Percentiles rank a stretch among this genome's conserved stretches.
Evolutionary conservation across 2,797 vertebrate genomes (phyloP).

Genomic region (Orestias chungarensis): DNA sequence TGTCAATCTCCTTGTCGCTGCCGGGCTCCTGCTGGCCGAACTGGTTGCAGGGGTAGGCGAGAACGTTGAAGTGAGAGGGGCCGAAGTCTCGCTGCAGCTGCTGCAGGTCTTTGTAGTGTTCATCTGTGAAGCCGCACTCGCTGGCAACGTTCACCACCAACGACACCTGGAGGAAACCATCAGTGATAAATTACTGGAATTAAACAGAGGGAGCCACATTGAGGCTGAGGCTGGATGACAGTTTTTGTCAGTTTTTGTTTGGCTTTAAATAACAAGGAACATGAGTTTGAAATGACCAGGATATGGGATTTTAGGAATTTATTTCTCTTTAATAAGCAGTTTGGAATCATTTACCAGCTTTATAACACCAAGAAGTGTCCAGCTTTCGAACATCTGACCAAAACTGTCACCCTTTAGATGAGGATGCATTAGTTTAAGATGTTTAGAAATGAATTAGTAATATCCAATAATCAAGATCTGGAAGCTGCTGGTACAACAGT

Average conservation of each 20-base stretch:
- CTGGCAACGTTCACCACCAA: constrained; percentile 96
- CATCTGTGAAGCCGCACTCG: constrained; percentile 93
- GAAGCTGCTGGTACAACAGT: no score
- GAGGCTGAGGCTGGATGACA: neutral
- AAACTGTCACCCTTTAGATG: no score
- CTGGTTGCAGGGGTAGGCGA: constrained; percentile 97
- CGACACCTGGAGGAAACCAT: constrained; percentile 85
- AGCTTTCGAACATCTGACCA: no score
- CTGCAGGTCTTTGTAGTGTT: constrained; percentile 91
- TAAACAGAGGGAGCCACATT: neutral
- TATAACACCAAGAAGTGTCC: no score
- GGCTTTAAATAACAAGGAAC: neutral
- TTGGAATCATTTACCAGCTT: no score
- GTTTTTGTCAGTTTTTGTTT: neutral
- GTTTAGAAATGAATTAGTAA: no score
- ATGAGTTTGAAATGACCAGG: neutral
- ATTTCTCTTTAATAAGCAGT: neutral
- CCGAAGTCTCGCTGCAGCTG: constrained; percentile 92
- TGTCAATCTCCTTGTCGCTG: constrained; percentile 93
- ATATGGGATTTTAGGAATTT: no score
- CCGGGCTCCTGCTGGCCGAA: constrained; percentile 96
- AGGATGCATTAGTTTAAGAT: no score
- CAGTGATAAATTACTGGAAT: neutral
- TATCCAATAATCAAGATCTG: no score
- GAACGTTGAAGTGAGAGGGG: constrained; percentile 92